These are phyloP conservation scores for Agrilus biguttatus DNA, from an alignment of 2,888 invertebrate species.

Conservation along the genomic window DNA sequence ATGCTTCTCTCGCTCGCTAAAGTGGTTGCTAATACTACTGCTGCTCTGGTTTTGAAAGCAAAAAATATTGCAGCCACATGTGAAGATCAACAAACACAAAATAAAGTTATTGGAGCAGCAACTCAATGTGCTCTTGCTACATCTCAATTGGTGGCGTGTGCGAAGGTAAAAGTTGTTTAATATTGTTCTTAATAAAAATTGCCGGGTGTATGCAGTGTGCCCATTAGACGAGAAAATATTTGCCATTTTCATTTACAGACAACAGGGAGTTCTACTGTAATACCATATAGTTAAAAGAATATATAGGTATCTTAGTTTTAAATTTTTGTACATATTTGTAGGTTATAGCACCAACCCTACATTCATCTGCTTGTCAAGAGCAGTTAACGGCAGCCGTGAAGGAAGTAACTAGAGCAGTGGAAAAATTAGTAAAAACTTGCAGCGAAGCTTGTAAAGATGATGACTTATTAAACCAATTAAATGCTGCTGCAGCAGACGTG, in stretches of 20 bases:
- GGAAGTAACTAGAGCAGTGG: conserved; percentile 85
- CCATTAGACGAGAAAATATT: no score
- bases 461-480: conserved; percentile 56
- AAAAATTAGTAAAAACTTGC: conserved; percentile 72
- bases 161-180: conserved; percentile 49
- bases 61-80: conserved; percentile 91
- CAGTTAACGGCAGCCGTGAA: conserved; percentile 86
- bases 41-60: conserved; percentile 87
- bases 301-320: not conserved
- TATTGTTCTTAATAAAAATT: no score
- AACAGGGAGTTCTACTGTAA: no score
- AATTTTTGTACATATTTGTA: conserved; percentile 13
- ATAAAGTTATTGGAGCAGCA: conserved; percentile 86
- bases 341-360: conserved; percentile 75
- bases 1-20: conserved; percentile 88
- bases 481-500: conserved; percentile 75
- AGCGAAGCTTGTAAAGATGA: conserved; percentile 56
- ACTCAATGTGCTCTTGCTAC: conserved; percentile 95
- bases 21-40: conserved; percentile 95
- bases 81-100: conserved; percentile 66
- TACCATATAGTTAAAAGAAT: no score
- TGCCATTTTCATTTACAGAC: no score
- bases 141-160: conserved; percentile 92
- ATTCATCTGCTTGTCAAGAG: conserved; percentile 71
- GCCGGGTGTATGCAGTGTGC: no score